Percentiles rank a stretch among this genome's conserved stretches.
Evolutionary conservation across 1,140 invertebrate genomes (phyloP).

Genomic region (Lasaia peninsularis): DNA sequence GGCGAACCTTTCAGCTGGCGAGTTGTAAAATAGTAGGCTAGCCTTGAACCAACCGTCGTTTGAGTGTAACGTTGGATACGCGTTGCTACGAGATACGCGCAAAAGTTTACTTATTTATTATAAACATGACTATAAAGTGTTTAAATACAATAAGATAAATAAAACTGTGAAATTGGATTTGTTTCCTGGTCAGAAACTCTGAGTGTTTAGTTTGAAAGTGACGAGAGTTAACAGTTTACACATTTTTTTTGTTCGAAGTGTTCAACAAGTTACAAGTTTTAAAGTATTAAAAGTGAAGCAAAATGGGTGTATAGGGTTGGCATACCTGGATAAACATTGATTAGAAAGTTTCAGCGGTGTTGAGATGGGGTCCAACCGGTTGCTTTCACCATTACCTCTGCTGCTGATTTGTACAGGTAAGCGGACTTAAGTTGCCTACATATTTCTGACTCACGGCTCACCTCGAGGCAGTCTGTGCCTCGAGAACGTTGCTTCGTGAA

Average conservation of each 20-base stretch:
- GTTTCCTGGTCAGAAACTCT: background rate
- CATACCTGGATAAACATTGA: conserved; percentile 37
- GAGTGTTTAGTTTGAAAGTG: conserved; percentile 15
- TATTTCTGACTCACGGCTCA: conserved; percentile 59
- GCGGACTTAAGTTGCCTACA: conserved; percentile 54
- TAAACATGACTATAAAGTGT: conserved; percentile 17
- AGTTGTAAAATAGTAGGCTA: conserved; percentile 27
- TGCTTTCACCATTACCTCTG: conserved; percentile 68
- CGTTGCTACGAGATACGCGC: conserved; percentile 21
- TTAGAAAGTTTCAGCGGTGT: conserved; percentile 58
- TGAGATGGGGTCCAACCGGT: conserved; percentile 57
- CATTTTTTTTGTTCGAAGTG: conserved; percentile 4
- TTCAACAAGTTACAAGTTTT: conserved; percentile 19
- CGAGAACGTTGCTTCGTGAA: background rate
- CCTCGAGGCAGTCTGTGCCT: conserved; percentile 17
- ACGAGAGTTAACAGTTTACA: conserved; percentile 6
- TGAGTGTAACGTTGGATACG: conserved; percentile 37
- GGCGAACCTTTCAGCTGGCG: conserved; percentile 23
- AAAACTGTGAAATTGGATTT: conserved; percentile 7
- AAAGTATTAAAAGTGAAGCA: conserved; percentile 23
- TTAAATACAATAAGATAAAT: conserved; percentile 7
- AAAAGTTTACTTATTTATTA: conserved; percentile 17
- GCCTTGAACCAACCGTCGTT: conserved; percentile 55
- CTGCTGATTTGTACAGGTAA: conserved; percentile 71
- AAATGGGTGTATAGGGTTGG: conserved; percentile 52